Percentiles rank a stretch among this genome's conserved stretches.
These are phyloP conservation scores for Cynopterus brachyotis DNA, from an alignment of 2,113 vertebrate species.

Conservation along the genomic window DNA sequence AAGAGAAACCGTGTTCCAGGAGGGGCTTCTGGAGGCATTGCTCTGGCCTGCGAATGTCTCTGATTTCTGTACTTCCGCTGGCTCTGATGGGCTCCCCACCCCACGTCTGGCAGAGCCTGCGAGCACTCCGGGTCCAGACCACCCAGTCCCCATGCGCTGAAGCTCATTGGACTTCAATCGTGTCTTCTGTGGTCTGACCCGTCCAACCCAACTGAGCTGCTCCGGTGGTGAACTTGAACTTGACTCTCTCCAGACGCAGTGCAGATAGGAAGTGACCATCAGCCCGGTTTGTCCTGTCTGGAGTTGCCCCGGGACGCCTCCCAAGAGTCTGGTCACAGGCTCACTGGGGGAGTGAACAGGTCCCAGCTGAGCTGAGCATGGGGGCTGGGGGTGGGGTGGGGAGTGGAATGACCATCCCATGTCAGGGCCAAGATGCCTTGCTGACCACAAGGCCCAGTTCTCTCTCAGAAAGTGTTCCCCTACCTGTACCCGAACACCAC, in stretches of 20 bases:
- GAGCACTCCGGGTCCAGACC: neutral
- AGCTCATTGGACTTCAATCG: neutral
- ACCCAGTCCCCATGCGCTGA: neutral
- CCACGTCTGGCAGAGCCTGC: accelerated
- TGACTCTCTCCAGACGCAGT: neutral
- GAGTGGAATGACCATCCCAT: accelerated
- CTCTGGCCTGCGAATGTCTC: neutral
- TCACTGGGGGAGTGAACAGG: neutral
- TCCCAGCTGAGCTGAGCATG: neutral
- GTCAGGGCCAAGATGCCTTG: neutral
- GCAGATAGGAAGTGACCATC: accelerated
- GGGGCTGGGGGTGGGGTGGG: too few species aligned
- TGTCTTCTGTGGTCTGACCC: neutral
- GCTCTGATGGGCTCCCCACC: neutral
- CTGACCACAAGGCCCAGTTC: too few species aligned
- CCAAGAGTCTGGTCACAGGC: neutral
- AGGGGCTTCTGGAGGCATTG: neutral
- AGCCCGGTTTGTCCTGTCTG: neutral
- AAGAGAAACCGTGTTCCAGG: neutral
- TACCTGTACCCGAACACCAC: neutral
- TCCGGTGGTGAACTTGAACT: neutral
- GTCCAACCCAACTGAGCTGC: neutral
- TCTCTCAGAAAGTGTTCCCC: neutral
- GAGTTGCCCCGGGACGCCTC: neutral
- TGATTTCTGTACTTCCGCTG: neutral